phyloP scores from a whole-genome alignment of 92 coral and sea anemone species.

The Micromussa lordhowensis region DNA sequence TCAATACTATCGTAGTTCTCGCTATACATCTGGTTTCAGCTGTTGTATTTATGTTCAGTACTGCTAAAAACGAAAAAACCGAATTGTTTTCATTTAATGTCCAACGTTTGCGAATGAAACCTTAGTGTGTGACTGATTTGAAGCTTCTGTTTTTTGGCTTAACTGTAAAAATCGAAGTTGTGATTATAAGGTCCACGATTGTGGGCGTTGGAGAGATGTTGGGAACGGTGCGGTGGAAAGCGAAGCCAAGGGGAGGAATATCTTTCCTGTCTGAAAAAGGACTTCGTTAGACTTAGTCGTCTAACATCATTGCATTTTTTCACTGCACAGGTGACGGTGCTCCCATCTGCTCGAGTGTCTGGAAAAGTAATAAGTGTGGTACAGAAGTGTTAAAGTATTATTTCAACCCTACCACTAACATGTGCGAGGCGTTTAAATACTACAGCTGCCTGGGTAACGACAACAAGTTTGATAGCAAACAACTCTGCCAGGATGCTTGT shows the following conservation, averaged over 20 bases:
- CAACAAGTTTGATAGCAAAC: slow-evolving; percentile 71
- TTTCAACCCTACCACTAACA: slow-evolving; percentile 65
- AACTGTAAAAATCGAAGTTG: background rate
- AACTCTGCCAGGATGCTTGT: slow-evolving; percentile 68
- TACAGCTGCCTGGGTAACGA: slow-evolving; percentile 88
- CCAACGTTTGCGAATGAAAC: background rate
- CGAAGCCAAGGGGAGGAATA: background rate
- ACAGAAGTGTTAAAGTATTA: slow-evolving; percentile 68
- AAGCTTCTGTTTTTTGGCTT: background rate
- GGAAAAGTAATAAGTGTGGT: slow-evolving; percentile 78
- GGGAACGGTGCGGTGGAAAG: background rate
- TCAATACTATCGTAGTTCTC: too few relatives aligned
- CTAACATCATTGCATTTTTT: background rate
- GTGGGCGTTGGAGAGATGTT: background rate
- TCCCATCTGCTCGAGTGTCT: slow-evolving; percentile 65
- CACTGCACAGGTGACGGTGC: slow-evolving; percentile 21
- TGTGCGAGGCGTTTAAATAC: slow-evolving; percentile 69
- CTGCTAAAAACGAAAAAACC: too few relatives aligned
- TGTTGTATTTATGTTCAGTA: too few relatives aligned
- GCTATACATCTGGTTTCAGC: too few relatives aligned
- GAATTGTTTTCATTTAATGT: too few relatives aligned
- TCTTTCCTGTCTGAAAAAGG: background rate
- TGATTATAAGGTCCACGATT: background rate
- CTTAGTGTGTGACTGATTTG: background rate
- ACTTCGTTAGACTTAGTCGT: too few relatives aligned